phyloP scores from a whole-genome alignment of 2,888 invertebrate genomes.

The Trisateles emortualis region DNA sequence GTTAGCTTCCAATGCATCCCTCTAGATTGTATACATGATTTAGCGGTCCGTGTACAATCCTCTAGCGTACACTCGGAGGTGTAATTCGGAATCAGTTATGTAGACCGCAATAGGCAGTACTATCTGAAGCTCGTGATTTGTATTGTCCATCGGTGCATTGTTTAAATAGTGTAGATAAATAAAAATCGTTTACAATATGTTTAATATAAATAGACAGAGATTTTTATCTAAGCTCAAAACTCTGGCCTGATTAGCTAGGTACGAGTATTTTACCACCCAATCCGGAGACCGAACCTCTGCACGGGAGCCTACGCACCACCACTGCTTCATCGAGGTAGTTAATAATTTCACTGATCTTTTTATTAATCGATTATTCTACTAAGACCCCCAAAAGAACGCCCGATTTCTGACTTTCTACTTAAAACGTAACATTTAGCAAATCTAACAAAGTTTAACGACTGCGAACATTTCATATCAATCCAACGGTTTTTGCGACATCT shows the following conservation, averaged over 20 bases:
- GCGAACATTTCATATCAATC: background rate
- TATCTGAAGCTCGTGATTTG: background rate
- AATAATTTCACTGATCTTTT: too few relatives aligned
- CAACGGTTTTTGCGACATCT: background rate
- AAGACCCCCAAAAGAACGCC: too few relatives aligned
- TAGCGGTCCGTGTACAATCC: slow-evolving; percentile 32
- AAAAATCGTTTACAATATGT: background rate
- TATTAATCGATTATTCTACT: too few relatives aligned
- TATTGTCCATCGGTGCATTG: background rate
- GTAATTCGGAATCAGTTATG: slow-evolving; percentile 31
- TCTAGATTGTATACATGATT: slow-evolving; percentile 42
- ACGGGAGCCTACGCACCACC: too few relatives aligned
- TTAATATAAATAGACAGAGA: background rate
- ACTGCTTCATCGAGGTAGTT: too few relatives aligned
- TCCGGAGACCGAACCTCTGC: too few relatives aligned
- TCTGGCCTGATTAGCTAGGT: too few relatives aligned
- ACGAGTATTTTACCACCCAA: too few relatives aligned
- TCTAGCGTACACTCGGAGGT: slow-evolving; percentile 13
- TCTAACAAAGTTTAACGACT: background rate
- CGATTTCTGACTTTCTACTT: too few relatives aligned
- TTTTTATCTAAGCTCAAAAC: too few relatives aligned
- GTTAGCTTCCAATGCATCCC: slow-evolving; percentile 23
- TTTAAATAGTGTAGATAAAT: background rate
- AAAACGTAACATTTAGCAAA: background rate
- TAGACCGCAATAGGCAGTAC: slow-evolving; percentile 9